Conservation (phyloP, 1,140 invertebrate species). For the Sesamia nonagrioides region DNA sequence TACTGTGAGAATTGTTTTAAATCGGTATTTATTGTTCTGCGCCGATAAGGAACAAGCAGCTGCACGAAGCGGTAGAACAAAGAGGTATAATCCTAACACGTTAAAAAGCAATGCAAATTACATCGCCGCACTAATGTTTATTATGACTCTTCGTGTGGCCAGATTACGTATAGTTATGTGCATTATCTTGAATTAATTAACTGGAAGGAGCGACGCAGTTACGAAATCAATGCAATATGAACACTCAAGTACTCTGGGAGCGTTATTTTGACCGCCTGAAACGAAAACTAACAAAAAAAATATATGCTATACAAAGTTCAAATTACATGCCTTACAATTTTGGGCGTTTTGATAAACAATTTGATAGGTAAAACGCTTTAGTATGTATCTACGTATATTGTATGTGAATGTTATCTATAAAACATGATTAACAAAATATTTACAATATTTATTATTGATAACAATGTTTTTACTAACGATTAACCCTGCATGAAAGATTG, state of each 20-base stretch:
- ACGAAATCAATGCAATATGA: constrained; percentile 44
- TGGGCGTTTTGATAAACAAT: constrained; percentile 26
- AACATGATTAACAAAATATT: constrained; percentile 22
- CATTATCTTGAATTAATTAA: constrained; percentile 78
- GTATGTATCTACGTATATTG: constrained; percentile 4
- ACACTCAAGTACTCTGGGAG: not conserved
- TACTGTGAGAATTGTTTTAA: constrained; percentile 78
- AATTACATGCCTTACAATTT: constrained; percentile 6
- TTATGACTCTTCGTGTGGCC: constrained; percentile 62
- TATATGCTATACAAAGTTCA: constrained; percentile 5
- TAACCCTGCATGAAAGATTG: not conserved
- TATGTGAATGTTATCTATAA: constrained; percentile 14
- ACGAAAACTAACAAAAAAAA: not conserved
- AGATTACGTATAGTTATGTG: constrained; percentile 69
- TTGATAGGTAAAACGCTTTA: constrained; percentile 17
- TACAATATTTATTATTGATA: constrained; percentile 11
- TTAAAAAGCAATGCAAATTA: constrained; percentile 74
- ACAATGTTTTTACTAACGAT: constrained; percentile 5
- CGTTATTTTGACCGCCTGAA: constrained; percentile 21
- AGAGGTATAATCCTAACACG: constrained; percentile 76
- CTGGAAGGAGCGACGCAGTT: constrained; percentile 70
- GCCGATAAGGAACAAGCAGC: constrained; percentile 79
- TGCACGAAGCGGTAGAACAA: constrained; percentile 78
- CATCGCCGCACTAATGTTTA: constrained; percentile 62
- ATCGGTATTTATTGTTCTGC: constrained; percentile 78